A percentile compares a stretch with the other conserved stretches of the same genome.
Evolutionary conservation across 2,888 invertebrate genomes (phyloP).

Genomic region (Hypercompe scribonia): DNA sequence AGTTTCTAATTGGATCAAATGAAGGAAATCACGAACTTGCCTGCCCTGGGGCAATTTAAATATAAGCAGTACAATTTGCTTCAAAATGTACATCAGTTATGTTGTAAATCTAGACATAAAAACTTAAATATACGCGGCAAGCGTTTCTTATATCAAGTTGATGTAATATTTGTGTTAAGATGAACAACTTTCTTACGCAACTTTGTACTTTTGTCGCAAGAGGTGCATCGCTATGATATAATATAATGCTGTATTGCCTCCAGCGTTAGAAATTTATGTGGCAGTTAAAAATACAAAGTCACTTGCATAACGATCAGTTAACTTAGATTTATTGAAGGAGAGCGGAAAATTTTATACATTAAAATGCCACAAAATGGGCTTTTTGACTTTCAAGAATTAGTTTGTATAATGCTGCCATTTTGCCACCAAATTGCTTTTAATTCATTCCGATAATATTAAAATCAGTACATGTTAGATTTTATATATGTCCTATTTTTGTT

Average conservation of each 20-base stretch:
- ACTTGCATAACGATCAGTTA: conserved; percentile 21
- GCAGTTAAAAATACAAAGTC: conserved; percentile 17
- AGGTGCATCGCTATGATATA: neutral
- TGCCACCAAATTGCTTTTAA: neutral
- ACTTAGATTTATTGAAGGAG: neutral
- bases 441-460: neutral
- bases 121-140: neutral
- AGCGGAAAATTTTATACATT: neutral
- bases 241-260: neutral
- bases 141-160: neutral
- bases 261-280: conserved; percentile 12
- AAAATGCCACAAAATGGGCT: neutral
- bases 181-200: conserved; percentile 9
- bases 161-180: neutral
- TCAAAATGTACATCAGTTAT: neutral
- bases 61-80: neutral
- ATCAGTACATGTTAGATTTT: neutral
- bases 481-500: neutral
- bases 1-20: neutral
- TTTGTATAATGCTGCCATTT: neutral
- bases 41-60: neutral
- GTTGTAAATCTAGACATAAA: neutral
- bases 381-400: conserved; percentile 9
- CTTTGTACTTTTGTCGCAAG: conserved; percentile 6
- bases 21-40: neutral